Percentiles rank a stretch among this genome's conserved stretches.
Conservation (phyloP, 2,797 vertebrate genomes). For the Thripadectes ignobilis region DNA sequence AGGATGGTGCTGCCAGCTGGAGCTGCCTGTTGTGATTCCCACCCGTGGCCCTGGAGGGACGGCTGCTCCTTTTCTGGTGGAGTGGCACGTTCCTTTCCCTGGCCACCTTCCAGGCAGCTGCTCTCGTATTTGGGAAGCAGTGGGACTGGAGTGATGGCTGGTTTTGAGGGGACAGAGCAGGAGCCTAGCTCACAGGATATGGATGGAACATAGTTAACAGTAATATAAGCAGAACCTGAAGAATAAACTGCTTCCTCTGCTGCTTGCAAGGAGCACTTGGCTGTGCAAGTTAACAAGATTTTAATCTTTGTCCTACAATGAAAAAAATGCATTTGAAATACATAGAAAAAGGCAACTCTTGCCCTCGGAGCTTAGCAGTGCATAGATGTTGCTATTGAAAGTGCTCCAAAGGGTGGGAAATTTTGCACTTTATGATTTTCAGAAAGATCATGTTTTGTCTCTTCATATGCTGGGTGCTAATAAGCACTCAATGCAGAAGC, state of each 20-base stretch:
- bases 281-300: not conserved
- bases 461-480: not conserved
- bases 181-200: rapidly evolving
- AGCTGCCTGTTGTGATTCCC: not conserved
- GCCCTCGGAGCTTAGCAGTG: not conserved
- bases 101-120: not conserved
- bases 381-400: not conserved
- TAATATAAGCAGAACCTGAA: not conserved
- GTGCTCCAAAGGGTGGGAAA: not conserved
- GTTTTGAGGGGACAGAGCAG: not conserved
- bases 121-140: rapidly evolving
- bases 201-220: not conserved
- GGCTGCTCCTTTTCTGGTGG: not conserved
- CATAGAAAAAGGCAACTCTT: not conserved
- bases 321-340: not conserved
- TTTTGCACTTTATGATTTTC: not conserved
- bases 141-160: not conserved
- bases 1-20: rapidly evolving
- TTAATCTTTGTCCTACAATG: not conserved
- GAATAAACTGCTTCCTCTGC: not conserved
- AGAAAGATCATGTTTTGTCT: not conserved
- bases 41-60: not conserved
- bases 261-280: not conserved
- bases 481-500: not conserved
- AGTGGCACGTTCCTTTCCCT: rapidly evolving